Conservation (phyloP, 92 coral and sea anemone species). For the Chrysogorgia sp. region DNA sequence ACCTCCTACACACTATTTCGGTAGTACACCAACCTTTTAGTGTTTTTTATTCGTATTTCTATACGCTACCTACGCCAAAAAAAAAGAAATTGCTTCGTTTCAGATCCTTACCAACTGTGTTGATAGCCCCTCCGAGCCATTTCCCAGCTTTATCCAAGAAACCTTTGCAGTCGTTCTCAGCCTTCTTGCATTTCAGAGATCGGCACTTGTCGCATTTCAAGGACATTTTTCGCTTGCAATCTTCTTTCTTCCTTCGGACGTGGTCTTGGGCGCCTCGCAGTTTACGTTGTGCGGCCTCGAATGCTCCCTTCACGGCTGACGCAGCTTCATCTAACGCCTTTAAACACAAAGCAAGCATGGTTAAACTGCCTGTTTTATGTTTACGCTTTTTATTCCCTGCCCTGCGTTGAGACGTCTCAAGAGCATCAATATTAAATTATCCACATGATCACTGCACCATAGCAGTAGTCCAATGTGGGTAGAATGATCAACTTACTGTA, state of each 20-base stretch:
- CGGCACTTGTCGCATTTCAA: conserved; percentile 87
- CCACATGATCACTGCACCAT: too few species aligned
- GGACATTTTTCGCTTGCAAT: conserved; percentile 87
- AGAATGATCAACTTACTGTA: too few species aligned
- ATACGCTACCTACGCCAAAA: too few species aligned
- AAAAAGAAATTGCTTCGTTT: background rate
- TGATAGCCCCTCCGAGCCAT: conserved; percentile 91
- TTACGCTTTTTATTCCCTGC: too few species aligned
- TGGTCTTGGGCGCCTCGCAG: conserved; percentile 72
- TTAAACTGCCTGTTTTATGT: too few species aligned
- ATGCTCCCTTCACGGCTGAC: conserved; percentile 80
- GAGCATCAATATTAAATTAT: too few species aligned
- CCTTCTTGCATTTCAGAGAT: conserved; percentile 77
- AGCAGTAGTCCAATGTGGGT: too few species aligned
- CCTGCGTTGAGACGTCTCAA: too few species aligned
- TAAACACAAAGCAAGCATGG: background rate
- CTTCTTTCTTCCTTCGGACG: conserved; percentile 76
- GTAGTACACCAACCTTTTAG: too few species aligned
- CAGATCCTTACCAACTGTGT: conserved; percentile 73
- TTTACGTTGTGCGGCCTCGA: conserved; percentile 78
- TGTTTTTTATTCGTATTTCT: too few species aligned
- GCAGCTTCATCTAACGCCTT: conserved; percentile 90
- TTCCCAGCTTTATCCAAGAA: conserved; percentile 84
- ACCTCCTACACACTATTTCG: too few species aligned
- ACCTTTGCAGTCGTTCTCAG: conserved; percentile 82